A percentile compares a stretch with the other conserved stretches of the same genome.
Conservation (phyloP, 2,888 invertebrate genomes). For the Neuroscelio doddi region DNA sequence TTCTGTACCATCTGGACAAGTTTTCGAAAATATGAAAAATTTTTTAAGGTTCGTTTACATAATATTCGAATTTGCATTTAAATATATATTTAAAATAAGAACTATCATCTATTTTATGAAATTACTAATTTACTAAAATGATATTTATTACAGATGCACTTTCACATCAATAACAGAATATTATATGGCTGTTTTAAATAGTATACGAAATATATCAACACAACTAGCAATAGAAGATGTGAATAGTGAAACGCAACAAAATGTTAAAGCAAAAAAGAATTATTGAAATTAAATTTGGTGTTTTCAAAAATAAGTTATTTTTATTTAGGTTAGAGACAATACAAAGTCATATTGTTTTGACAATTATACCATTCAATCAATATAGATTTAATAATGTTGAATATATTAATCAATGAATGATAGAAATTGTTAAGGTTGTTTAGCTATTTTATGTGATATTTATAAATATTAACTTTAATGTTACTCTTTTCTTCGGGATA, state of each 20-base stretch:
- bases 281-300: background rate
- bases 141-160: conserved; percentile 1
- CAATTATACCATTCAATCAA: too few species aligned
- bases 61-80: too few species aligned
- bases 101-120: background rate
- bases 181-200: conserved; percentile 24
- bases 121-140: too few species aligned
- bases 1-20: conserved; percentile 68
- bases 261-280: conserved; percentile 11
- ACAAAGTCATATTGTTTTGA: background rate
- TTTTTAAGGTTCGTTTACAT: conserved; percentile 53
- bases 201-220: conserved; percentile 14
- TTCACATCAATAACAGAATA: conserved; percentile 3
- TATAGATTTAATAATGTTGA: too few species aligned
- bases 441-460: too few species aligned
- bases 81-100: background rate
- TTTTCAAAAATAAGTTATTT: background rate
- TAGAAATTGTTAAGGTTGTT: too few species aligned
- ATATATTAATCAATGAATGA: background rate
- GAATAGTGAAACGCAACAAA: conserved; percentile 5
- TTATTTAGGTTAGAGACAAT: background rate
- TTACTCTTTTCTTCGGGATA: too few species aligned
- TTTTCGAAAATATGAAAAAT: conserved; percentile 54
- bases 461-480: too few species aligned
- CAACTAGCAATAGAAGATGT: conserved; percentile 23